Evolutionary conservation across 2,113 vertebrate species (phyloP).

Genomic region (Cyanoliseus patagonus): DNA sequence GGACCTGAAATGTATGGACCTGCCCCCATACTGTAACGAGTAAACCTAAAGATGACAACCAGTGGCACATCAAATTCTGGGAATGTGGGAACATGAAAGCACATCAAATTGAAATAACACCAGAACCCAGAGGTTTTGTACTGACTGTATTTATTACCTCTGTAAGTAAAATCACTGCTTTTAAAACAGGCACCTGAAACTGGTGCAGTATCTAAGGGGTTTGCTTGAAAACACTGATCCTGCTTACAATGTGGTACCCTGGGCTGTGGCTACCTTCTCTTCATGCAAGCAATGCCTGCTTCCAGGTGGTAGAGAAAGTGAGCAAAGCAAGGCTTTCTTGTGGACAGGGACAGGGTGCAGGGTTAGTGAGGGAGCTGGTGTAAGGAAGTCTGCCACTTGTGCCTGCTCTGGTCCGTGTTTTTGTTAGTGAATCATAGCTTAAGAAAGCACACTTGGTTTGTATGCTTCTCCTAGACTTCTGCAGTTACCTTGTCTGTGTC

Average conservation of each 20-base stretch:
- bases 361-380: neutral
- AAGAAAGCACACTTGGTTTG: neutral
- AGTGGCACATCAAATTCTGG: neutral
- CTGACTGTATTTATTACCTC: neutral
- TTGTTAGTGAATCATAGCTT: neutral
- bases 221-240: neutral
- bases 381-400: neutral
- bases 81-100: neutral
- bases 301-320: neutral
- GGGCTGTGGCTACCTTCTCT: neutral
- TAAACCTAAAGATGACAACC: conserved; percentile 54
- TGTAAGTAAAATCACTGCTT: neutral
- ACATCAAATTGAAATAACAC: neutral
- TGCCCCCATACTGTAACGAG: neutral
- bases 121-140: neutral
- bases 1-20: neutral
- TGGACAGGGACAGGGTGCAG: neutral
- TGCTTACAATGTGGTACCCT: neutral
- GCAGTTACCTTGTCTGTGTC: accelerated
- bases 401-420: neutral
- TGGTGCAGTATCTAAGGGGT: neutral
- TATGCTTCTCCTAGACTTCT: neutral
- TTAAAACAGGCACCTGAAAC: neutral
- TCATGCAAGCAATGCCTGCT: accelerated
- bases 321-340: neutral